Conservation (phyloP, 30 jellyfish, hydroid and myxozoan species). For the Chrysaora quinquecirrha region DNA sequence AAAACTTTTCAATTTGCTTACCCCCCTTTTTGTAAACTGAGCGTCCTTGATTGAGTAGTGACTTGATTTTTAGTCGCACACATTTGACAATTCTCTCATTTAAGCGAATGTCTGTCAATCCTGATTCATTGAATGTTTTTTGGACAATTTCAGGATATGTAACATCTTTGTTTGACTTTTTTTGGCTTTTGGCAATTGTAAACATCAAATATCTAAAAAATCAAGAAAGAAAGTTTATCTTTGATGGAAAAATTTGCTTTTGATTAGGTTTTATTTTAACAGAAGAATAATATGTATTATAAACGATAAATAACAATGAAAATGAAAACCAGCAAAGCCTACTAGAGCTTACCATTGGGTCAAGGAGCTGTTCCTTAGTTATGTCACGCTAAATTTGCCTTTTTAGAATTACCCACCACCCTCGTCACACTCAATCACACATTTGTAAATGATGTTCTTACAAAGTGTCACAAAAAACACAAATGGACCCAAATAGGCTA, state of each 20-base stretch:
- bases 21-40: no score
- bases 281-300: background rate
- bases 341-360: no score
- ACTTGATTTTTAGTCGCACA: no score
- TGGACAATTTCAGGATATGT: background rate
- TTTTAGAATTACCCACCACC: background rate
- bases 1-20: no score
- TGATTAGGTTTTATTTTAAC: background rate
- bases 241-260: background rate
- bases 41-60: no score
- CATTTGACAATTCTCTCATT: no score
- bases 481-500: background rate
- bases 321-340: no score
- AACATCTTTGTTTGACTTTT: background rate
- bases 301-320: background rate
- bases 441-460: background rate
- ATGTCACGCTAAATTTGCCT: no score
- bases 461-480: background rate
- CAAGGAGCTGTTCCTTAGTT: no score
- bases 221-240: background rate
- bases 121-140: background rate
- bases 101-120: no score
- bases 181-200: background rate
- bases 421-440: background rate
- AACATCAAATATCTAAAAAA: no score